phyloP scores from a whole-genome alignment of 2,888 invertebrate species.

The Cataglyphis livida region DNA sequence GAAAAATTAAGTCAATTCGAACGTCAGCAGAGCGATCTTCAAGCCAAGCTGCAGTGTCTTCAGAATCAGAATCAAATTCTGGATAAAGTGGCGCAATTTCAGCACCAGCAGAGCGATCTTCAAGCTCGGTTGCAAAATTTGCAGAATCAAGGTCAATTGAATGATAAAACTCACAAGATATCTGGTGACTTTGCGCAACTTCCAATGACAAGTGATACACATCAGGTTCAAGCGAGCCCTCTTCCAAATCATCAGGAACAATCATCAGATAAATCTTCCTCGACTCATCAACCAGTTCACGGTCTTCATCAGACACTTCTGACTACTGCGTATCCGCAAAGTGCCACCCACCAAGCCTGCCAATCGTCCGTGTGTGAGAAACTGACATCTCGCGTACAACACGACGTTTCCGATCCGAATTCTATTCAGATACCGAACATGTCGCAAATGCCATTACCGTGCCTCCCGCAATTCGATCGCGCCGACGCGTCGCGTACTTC shows the following conservation, averaged over 20 bases:
- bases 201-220: conserved; percentile 64
- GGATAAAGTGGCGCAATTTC: conserved; percentile 83
- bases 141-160: conserved; percentile 78
- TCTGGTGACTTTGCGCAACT: conserved; percentile 74
- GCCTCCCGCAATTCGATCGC: conserved; percentile 81
- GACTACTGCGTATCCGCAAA: conserved; percentile 72
- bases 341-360: conserved; percentile 72
- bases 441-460: conserved; percentile 82
- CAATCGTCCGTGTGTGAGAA: conserved; percentile 79
- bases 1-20: conserved; percentile 84
- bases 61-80: conserved; percentile 84
- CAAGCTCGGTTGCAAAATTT: conserved; percentile 81
- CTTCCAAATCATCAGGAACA: conserved; percentile 76
- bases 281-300: conserved; percentile 68
- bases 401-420: conserved; percentile 75
- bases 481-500: conserved; percentile 79
- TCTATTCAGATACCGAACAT: conserved; percentile 78
- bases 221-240: conserved; percentile 73
- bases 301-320: conserved; percentile 76
- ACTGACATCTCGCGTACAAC: conserved; percentile 81
- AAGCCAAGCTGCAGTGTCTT: conserved; percentile 82
- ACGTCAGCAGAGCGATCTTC: conserved; percentile 83
- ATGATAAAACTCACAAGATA: conserved; percentile 78
- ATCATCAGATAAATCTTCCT: conserved; percentile 68
- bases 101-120: conserved; percentile 81